These are phyloP conservation scores for Atherinomorus stipes DNA, from an alignment of 2,113 vertebrate genomes.

Conservation along the genomic window DNA sequence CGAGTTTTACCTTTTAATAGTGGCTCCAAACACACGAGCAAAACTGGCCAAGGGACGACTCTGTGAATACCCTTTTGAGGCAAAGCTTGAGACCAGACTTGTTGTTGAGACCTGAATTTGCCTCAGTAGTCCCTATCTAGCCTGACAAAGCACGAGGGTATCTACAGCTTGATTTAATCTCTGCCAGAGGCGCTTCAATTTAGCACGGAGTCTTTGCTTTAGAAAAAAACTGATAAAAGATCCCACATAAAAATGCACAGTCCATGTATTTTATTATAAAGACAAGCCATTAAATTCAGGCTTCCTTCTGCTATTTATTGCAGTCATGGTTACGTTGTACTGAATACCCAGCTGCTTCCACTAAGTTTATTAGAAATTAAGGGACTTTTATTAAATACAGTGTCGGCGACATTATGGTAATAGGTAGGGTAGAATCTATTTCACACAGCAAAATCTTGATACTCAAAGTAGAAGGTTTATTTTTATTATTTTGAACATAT, in stretches of 20 bases:
- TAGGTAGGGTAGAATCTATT: slow-evolving; percentile 1
- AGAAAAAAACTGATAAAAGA: slow-evolving; percentile 18
- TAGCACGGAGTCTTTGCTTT: neutral
- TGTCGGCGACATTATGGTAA: slow-evolving; percentile 28
- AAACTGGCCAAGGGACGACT: neutral
- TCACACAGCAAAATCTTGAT: slow-evolving; percentile 14
- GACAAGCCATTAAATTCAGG: slow-evolving; percentile 29
- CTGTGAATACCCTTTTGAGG: neutral
- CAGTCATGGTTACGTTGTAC: slow-evolving; percentile 14
- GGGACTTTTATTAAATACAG: slow-evolving; percentile 42
- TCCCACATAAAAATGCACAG: slow-evolving; percentile 11
- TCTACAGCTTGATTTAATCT: neutral
- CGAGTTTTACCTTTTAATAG: too few relatives aligned
- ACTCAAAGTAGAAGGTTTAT: neutral
- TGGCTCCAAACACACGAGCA: too few relatives aligned
- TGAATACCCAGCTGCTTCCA: slow-evolving; percentile 29
- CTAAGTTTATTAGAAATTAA: slow-evolving; percentile 33
- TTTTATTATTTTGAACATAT: neutral
- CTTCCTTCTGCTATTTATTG: slow-evolving; percentile 27
- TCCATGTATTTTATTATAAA: slow-evolving; percentile 38
- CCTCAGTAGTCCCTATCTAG: neutral
- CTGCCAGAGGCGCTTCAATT: neutral
- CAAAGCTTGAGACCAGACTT: neutral
- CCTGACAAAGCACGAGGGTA: neutral
- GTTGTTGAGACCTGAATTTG: neutral